Conservation (phyloP, 2,113 vertebrate species). For the Urocolius indicus region DNA sequence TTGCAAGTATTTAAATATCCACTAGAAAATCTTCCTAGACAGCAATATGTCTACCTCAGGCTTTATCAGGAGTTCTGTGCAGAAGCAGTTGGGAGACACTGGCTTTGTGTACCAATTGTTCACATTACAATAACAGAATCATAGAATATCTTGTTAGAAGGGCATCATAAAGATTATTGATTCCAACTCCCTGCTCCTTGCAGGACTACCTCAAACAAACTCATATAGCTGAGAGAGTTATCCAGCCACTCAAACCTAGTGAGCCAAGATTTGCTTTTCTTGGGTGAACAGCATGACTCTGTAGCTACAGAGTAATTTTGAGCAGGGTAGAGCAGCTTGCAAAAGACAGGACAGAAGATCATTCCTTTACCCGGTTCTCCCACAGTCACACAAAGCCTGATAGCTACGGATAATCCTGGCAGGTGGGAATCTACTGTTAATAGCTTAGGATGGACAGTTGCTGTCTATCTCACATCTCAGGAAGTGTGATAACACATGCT, state of each 20-base stretch:
- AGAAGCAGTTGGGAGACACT: background rate
- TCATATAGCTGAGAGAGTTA: fast-evolving
- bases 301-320: background rate
- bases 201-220: background rate
- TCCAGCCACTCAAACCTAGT: fast-evolving
- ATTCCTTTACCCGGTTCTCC: background rate
- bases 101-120: background rate
- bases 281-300: background rate
- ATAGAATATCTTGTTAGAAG: background rate
- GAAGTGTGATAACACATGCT: background rate
- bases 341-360: background rate
- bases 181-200: fast-evolving
- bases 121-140: background rate
- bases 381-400: fast-evolving
- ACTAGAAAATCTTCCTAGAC: background rate
- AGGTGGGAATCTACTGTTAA: background rate
- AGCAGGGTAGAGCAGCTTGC: background rate
- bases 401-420: background rate
- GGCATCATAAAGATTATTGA: background rate
- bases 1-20: background rate
- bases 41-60: background rate
- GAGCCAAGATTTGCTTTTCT: background rate
- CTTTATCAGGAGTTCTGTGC: background rate
- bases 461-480: background rate
- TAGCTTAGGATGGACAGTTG: background rate